Evolutionary conservation across 2,797 vertebrate species (phyloP).

Genomic region (Ctenopoma multispine): DNA sequence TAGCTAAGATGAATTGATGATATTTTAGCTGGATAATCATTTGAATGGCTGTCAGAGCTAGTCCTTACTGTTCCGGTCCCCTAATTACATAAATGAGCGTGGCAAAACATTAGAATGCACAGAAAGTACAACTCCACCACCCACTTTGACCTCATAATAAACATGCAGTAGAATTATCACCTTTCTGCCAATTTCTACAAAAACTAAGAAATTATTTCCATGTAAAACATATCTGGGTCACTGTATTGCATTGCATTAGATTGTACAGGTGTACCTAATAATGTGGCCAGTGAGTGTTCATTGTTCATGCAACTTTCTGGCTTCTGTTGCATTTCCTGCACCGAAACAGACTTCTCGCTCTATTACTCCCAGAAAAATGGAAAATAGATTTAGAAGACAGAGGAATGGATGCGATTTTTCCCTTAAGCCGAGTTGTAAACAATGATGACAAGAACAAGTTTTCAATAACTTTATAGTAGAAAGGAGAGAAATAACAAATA

Average conservation of each 20-base stretch:
- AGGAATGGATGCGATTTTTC: slow-evolving; percentile 42
- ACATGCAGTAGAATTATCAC: no score
- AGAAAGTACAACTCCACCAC: no score
- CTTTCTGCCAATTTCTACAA: no score
- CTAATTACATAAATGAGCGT: no score
- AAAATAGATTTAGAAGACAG: slow-evolving; percentile 37
- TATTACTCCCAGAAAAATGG: slow-evolving; percentile 14
- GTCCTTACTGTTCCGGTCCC: background rate
- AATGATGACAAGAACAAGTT: slow-evolving; percentile 62
- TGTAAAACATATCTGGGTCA: background rate
- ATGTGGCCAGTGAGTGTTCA: background rate
- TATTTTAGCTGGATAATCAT: slow-evolving; percentile 25
- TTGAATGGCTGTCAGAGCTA: slow-evolving; percentile 28
- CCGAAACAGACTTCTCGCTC: background rate
- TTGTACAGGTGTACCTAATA: no score
- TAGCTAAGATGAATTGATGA: slow-evolving; percentile 1
- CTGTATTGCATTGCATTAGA: no score
- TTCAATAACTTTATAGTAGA: slow-evolving; percentile 61
- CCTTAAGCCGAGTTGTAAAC: slow-evolving; percentile 49
- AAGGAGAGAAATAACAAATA: slow-evolving; percentile 55
- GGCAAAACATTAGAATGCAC: no score
- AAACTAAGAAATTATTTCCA: no score
- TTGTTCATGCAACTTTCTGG: slow-evolving; percentile 1
- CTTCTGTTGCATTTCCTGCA: background rate
- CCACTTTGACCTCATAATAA: no score